Evolutionary conservation across 2,113 vertebrate species (phyloP), one percentile per base, ranked within the genome.

Genomic region (Pionites leucogaster): DNA sequence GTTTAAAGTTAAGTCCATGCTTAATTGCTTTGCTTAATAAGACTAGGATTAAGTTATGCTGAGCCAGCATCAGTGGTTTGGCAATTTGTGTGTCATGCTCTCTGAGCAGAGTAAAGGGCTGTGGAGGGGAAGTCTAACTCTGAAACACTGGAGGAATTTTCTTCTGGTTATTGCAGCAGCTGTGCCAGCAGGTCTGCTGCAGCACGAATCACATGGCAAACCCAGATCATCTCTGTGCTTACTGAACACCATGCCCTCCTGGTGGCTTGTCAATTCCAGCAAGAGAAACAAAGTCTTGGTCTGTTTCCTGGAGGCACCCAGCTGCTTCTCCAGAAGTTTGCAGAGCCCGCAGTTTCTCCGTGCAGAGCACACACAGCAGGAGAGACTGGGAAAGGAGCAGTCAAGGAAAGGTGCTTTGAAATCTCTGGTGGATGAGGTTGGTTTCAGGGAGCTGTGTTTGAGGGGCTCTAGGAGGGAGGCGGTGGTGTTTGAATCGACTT

Each of bases 131-230:
- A 44, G 69, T 85, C 65, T 53, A 31, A 69, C 77, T 86, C 80
- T 8, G 28, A 59, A 85, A 63, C 52, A 15, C 11, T 2, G 67
- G 81, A 91, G 70, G 83, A 79, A 53, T 96, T 92, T 85, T 94
- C 83, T 80, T n/a, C 81, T 89, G 88, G 77, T 57, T 96, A 35
- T 93, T 85, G 6, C 39, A 89, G 95, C 80, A 71, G 91, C 95
- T 89, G 93, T 96, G 92, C 96, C 88, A 87, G 91, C 92, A 94
- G 96, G 81, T 89, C 81, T 96, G 88, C 96, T 96, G 92, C 96
- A 96, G 93, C 84, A 46, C 31, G 16, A 22, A 95, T 96, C 96
- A 96, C 92, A 96, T 93, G 95, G 95, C 86, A 86, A 88, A 22
- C 62, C 69, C 46, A 28, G 92, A 91, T 79, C 80, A 7, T 71